Evolutionary conservation across 2,888 invertebrate genomes (phyloP), one percentile per base, ranked within the genome.

Genomic region (Tetragnatha montana): DNA sequence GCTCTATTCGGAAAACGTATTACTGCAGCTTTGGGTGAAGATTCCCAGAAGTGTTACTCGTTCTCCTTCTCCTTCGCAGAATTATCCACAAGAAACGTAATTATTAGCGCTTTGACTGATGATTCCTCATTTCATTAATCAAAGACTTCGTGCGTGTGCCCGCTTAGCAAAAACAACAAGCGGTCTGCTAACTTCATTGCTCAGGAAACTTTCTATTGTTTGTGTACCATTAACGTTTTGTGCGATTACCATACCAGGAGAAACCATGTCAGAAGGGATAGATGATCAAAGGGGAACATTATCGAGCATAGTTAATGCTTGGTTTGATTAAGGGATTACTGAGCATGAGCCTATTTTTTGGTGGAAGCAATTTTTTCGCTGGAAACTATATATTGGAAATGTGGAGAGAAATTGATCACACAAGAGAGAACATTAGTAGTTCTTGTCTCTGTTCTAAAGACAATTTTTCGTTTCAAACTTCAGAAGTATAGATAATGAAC

Each of bases 31-130:
- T 35, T 35, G 1, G 50, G 49, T 71, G 49, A 81, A 22, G n/a
- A 74, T 73, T 74, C 73, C 10, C 17, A 82, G 51, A 82, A 82
- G 82, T 82, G 82, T 82, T 74, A 82, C 17, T 74, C 74, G 73
- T 60, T 78, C 50, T 85, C 22, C 49, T 19, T 22, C 78, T 79
- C 50, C 8, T 50, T 47, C 78, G 17, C 51, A 50, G 78, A 85
- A 85, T 85, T 85, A 78, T 85, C 85, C 71, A 6, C 69, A 68
- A 80, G 80, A 80, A 86, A 80, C 60, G 47, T 86, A 86, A 86
- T 86, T 86, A 86, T 86, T 73, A 80, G 60, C 51, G 71, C 78
- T 74, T 35, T 80, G 80, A 80, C 73, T 86, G 79, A 86, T 86
- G 80, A 47, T 78, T 73, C 73, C 68, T 35, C 22, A 79, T 70